A percentile compares a stretch with the other conserved stretches of the same genome.
phyloP scores from a whole-genome alignment of 2,113 vertebrate genomes.

The Bos indicus region DNA sequence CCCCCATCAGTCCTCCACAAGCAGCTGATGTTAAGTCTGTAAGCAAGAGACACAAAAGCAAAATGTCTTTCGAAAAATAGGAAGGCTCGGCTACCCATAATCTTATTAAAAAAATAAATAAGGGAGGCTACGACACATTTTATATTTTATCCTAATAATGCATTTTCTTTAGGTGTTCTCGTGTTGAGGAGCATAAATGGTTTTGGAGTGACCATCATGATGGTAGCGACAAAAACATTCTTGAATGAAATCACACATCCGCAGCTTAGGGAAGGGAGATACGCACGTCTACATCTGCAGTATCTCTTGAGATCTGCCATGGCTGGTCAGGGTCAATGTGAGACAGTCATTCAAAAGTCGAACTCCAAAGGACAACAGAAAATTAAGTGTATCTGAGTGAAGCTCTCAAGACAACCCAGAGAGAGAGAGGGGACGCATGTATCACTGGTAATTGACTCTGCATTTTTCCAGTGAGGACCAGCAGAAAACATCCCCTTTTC shows the following conservation, averaged over 20 bases:
- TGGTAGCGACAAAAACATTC: neutral
- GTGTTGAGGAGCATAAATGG: neutral
- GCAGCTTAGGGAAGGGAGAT: neutral
- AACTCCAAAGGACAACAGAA: neutral
- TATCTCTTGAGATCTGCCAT: neutral
- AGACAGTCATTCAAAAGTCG: neutral
- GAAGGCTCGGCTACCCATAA: neutral
- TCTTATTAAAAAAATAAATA: neutral
- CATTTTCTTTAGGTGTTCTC: neutral
- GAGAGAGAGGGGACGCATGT: rapidly evolving
- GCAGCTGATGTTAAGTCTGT: rapidly evolving
- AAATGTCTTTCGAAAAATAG: neutral
- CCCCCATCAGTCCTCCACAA: rapidly evolving
- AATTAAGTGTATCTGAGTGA: neutral
- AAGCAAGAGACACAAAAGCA: neutral
- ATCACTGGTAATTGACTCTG: neutral
- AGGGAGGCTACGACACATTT: neutral
- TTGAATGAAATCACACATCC: neutral
- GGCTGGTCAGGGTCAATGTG: rapidly evolving
- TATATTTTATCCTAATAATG: neutral
- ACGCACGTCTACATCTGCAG: rapidly evolving
- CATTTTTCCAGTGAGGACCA: neutral
- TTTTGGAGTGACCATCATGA: neutral
- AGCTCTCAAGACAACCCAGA: neutral
- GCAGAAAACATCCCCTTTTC: neutral